Evolutionary conservation across 2,888 invertebrate species (phyloP), one percentile per base, ranked within the genome.

Genomic region (Mythimna lalbum): DNA sequence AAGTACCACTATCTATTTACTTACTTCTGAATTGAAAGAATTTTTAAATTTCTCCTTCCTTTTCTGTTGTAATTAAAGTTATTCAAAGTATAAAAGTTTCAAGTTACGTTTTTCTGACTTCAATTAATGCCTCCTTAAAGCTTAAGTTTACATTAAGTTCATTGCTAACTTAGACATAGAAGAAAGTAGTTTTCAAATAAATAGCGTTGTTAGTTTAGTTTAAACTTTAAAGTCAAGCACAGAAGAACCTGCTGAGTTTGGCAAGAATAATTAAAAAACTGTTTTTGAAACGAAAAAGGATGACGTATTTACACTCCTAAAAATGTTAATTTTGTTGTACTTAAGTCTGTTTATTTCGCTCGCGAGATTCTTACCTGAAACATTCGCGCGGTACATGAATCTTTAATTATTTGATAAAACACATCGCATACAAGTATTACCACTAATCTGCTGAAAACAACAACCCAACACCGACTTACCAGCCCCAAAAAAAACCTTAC

Each of bases 71-170:
- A 79, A 65, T 57, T 56, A 52, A 62, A 80, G 36, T 50, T 80
- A 59, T 50, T 62, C 23, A 36, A 67, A 59, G 27, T 39, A n/a
- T n/a, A n/a, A n/a, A 23, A 53, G 47, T 55, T 63, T 63, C 53
- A 50, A 69, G 47, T 21, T n/a, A 21, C 53, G 50, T 76, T 77
- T 73, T 81, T 63, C 69, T 49, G 33, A 66, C 49, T 63, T 78
- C 63, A 77, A 81, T 78, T 49, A 78, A 71, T 77, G 52, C 62
- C 39, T 62, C 43, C 63, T 66, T 47, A 59, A 36, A 59, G 43
- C 56, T 56, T 63, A 62, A 67, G 39, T 61, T 61, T 33, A 56
- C 47, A 56, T 43, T 63, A 56, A 66, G 39, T 31, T 63, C 60
- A 60, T 61, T 56, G 14, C 52, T 21, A 27, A 12, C 21, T 43